Evolutionary conservation across 2,113 vertebrate genomes (phyloP), one percentile per base, ranked within the genome.

Genomic region (Ciconia boyciana): DNA sequence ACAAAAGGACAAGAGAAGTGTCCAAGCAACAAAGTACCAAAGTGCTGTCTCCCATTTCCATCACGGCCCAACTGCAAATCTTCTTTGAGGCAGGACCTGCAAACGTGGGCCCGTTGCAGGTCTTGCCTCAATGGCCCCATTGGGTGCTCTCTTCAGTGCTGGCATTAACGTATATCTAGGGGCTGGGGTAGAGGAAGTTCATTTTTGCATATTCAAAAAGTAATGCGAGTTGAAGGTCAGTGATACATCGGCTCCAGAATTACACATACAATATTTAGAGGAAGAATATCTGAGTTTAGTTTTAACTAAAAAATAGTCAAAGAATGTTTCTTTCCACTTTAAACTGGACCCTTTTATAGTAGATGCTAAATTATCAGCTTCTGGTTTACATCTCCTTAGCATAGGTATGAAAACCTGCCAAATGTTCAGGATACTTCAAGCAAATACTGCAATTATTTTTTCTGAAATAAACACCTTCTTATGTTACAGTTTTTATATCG

Each of bases 391-490:
- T 96, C 94, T 94, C 83, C 92, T 96, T 83, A 94, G 89, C 78
- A 71, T 70, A 95, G 92, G 89, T 93, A 94, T 80, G 92, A 96
- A 93, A 93, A 90, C 76, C 87, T 94, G 94, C 97, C 97, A 95
- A 96, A 93, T 36, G 78, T 81, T 94, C 94, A 89, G 84, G 86
- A 95, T 94, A 96, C 82, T 94, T 97, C 97, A 96, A 93, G 95
- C 70, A 96, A 97, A 96, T 90, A 57, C 77, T 94, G 87, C 87
- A 97, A 96, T 97, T 96, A 96, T 96, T 97, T 96, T 95, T 93
- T 96, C 93, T 93, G 95, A 96, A 96, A 97, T 96, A 97, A 97
- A 96, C 96, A 95, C 96, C 87, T 97, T 95, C 97, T 97, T 86
- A 91, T 21, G 44, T 97, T 97, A 96, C 97, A 74, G 87, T 60